Percentiles rank a stretch among this genome's conserved stretches.
phyloP scores from a whole-genome alignment of 2,797 vertebrate genomes.

The Rhinoraja longicauda region DNA sequence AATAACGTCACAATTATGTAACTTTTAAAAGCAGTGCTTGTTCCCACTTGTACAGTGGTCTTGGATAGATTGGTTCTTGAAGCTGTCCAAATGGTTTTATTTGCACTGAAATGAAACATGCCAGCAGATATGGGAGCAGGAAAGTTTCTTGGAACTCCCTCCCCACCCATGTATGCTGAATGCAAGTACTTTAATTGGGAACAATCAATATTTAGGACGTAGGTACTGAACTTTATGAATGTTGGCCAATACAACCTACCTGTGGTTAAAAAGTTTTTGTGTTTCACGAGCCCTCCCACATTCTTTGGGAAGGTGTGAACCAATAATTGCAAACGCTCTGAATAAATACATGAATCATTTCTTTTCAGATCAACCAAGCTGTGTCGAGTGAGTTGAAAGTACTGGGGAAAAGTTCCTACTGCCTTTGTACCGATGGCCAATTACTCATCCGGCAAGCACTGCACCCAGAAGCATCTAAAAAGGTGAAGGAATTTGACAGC shows the following conservation, averaged over 20 bases:
- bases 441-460: slow-evolving; percentile 82
- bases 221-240: neutral
- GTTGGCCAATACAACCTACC: slow-evolving; percentile 42
- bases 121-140: neutral
- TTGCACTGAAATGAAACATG: neutral
- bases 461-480: slow-evolving; percentile 89
- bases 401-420: slow-evolving; percentile 75
- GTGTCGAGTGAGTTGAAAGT: slow-evolving; percentile 79
- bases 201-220: neutral
- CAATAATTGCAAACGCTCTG: slow-evolving; percentile 32
- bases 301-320: slow-evolving; percentile 41
- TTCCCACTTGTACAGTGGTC: neutral
- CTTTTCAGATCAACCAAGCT: slow-evolving; percentile 75
- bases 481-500: slow-evolving; percentile 59
- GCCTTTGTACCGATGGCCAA: slow-evolving; percentile 81
- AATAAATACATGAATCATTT: slow-evolving; percentile 40
- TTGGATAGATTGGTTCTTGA: neutral
- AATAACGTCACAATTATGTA: neutral
- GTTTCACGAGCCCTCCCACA: slow-evolving; percentile 43
- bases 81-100: neutral
- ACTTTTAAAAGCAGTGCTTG: neutral
- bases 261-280: slow-evolving; percentile 44
- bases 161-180: neutral
- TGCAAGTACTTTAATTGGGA: neutral
- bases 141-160: neutral